phyloP scores from a whole-genome alignment of 2,797 vertebrate species.

The Urosaurus nigricauda region DNA sequence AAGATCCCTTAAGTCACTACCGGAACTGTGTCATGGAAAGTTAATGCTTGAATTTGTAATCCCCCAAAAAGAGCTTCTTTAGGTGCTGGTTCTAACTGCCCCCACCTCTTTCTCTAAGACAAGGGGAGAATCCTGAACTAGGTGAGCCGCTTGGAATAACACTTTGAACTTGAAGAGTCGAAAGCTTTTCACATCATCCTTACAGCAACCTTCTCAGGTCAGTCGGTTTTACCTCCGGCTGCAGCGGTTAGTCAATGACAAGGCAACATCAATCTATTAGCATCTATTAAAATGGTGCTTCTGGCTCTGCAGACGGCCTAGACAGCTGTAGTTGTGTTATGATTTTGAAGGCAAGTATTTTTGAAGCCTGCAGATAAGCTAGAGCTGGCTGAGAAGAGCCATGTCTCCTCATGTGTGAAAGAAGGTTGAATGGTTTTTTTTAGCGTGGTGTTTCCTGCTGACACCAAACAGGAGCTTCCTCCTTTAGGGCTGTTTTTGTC shows the following conservation, averaged over 20 bases:
- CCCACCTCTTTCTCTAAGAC: neutral
- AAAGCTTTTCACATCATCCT: neutral
- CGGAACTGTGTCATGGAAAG: too few species aligned
- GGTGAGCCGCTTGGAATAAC: neutral
- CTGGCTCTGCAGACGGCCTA: neutral
- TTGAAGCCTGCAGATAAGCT: neutral
- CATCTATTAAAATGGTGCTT: neutral
- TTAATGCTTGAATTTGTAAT: too few species aligned
- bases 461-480: neutral
- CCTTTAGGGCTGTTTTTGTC: neutral
- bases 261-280: neutral
- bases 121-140: neutral
- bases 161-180: neutral
- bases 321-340: neutral
- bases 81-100: neutral
- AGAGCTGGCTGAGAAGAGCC: neutral
- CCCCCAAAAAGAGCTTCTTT: neutral
- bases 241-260: neutral
- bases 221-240: neutral
- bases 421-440: neutral
- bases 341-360: neutral
- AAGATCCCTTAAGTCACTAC: too few species aligned
- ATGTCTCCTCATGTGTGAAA: neutral
- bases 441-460: neutral
- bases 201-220: neutral